These are phyloP conservation scores for Xerus inauris DNA, from an alignment of 2,113 vertebrate species.

Conservation along the genomic window DNA sequence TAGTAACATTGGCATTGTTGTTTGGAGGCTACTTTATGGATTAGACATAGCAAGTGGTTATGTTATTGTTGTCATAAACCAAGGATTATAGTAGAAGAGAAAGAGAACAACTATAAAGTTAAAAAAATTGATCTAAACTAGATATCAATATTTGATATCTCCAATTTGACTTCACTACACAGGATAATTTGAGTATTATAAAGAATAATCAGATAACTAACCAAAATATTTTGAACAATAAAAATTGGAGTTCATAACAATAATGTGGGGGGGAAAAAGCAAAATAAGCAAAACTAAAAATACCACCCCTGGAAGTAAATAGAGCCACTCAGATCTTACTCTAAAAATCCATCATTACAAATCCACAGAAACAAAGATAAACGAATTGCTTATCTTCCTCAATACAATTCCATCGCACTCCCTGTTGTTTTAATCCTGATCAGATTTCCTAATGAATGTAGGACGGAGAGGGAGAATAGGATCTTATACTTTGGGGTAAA, in stretches of 20 bases:
- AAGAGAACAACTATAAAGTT: background rate
- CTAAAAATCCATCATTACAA: background rate
- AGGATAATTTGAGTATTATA: background rate
- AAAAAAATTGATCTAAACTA: background rate
- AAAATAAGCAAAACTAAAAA: conserved; percentile 9
- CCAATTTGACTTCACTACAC: background rate
- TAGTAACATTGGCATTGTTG: background rate
- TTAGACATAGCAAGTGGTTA: background rate
- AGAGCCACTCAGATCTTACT: background rate
- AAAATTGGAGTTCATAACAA: background rate
- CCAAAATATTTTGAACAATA: background rate
- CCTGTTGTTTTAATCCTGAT: background rate
- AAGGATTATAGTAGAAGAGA: background rate
- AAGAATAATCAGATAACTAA: background rate
- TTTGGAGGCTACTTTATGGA: background rate
- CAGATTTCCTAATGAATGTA: background rate
- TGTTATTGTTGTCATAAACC: background rate
- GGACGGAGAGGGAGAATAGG: background rate
- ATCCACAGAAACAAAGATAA: background rate
- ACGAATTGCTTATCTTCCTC: background rate
- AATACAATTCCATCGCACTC: background rate
- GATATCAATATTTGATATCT: background rate
- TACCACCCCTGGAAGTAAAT: background rate
- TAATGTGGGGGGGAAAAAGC: background rate
- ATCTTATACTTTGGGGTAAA: background rate